phyloP scores from a whole-genome alignment of 2,113 vertebrate genomes.

The Peucedramus taeniatus region DNA sequence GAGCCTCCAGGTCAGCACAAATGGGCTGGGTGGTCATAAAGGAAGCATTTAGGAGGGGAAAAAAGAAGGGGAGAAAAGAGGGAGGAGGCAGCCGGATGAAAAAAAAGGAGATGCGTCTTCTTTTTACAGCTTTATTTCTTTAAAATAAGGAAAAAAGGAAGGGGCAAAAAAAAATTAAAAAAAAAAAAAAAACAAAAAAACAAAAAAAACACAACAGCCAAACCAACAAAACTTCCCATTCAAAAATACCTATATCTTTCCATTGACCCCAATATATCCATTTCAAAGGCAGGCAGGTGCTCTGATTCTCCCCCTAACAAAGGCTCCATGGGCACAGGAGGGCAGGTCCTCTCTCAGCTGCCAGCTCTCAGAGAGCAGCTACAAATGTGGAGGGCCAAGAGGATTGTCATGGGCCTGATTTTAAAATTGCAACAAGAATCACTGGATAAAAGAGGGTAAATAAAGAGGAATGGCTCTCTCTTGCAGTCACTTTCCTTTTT shows the following conservation, averaged over 20 bases:
- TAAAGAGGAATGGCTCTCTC: neutral
- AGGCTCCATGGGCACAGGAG: neutral
- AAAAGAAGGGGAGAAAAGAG: too few relatives aligned
- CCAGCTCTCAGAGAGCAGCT: neutral
- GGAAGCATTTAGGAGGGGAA: neutral
- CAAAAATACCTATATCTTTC: neutral
- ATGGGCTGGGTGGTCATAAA: neutral
- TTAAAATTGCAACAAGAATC: neutral
- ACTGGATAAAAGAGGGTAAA: neutral
- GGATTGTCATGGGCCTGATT: fast-evolving
- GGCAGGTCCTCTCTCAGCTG: neutral
- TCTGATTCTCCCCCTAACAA: neutral
- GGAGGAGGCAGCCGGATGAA: neutral
- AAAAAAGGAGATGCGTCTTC: fast-evolving
- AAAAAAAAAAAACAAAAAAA: neutral
- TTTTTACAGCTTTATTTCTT: neutral
- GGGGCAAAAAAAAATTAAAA: fast-evolving
- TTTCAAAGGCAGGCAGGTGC: neutral
- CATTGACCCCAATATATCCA: neutral
- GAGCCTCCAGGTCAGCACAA: neutral
- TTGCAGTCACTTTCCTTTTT: neutral
- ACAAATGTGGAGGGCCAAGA: neutral
- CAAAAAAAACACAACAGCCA: neutral
- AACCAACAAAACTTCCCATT: neutral
- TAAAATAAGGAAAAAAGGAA: neutral